These are phyloP conservation scores for Octonoba sinensis DNA, from an alignment of 2,888 invertebrate species.

Conservation along the genomic window DNA sequence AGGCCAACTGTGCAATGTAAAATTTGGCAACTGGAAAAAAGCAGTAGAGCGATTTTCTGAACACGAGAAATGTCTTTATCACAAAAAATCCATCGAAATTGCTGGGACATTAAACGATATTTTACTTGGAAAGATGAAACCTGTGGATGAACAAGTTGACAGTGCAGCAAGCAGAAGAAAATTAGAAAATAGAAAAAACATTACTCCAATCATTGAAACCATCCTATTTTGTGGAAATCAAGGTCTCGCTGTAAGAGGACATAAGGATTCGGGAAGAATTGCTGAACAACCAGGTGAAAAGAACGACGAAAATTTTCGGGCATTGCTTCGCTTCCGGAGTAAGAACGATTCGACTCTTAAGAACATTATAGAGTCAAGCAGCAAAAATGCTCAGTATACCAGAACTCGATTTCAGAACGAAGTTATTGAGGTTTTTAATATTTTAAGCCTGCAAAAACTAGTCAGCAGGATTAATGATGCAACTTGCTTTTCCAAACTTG, in stretches of 20 bases:
- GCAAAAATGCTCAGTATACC: constrained; percentile 3
- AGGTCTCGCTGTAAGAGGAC: not conserved
- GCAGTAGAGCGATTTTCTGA: not conserved
- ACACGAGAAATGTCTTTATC: constrained; percentile 5
- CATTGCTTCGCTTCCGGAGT: not conserved
- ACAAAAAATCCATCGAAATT: not conserved
- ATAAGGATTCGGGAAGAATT: constrained; percentile 8
- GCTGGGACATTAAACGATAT: too few species aligned
- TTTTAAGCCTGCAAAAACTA: too few species aligned
- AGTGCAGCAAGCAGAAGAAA: not conserved
- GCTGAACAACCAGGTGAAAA: not conserved
- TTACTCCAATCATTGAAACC: constrained; percentile 5
- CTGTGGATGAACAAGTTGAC: not conserved
- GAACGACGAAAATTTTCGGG: too few species aligned
- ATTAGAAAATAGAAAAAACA: constrained; percentile 5
- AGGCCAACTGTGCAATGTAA: not conserved
- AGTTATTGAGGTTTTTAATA: not conserved
- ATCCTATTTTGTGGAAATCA: not conserved
- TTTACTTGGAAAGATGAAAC: too few species aligned
- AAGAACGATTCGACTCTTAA: not conserved
- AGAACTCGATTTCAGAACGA: not conserved
- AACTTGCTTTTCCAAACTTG: too few species aligned
- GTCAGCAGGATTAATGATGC: too few species aligned
- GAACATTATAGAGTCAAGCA: not conserved
- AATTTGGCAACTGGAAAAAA: constrained; percentile 6